Conservation (phyloP, 2,888 invertebrate genomes). For the Dryococelus australis region DNA sequence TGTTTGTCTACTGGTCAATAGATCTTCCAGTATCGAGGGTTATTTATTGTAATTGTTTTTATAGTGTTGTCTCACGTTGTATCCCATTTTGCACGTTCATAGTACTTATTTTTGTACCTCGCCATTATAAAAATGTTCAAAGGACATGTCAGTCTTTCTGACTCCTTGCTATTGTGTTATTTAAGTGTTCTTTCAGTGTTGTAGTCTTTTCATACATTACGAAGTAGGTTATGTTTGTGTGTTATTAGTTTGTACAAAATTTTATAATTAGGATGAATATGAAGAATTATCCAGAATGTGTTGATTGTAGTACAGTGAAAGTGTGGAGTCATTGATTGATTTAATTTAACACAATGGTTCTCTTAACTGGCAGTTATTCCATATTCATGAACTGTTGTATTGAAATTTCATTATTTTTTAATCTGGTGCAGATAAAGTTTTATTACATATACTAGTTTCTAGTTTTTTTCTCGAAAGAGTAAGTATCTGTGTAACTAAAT, state of each 20-base stretch:
- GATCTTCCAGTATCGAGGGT: conserved; percentile 38
- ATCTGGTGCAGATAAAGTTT: background rate
- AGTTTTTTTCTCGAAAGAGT: background rate
- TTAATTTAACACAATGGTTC: background rate
- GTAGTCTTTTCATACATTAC: background rate
- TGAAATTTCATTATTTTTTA: background rate
- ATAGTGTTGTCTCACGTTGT: conserved; percentile 33
- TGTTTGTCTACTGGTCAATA: conserved; percentile 31
- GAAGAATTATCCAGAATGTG: background rate
- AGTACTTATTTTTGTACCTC: conserved; percentile 49
- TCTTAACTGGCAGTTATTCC: background rate
- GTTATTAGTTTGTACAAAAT: background rate
- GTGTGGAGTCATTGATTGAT: background rate
- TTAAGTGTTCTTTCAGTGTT: background rate
- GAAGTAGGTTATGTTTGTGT: background rate
- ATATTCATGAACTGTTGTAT: background rate
- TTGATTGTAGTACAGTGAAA: background rate
- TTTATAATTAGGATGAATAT: background rate
- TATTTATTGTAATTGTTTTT: conserved; percentile 37
- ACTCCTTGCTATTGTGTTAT: conserved; percentile 29
- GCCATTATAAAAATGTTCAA: conserved; percentile 38
- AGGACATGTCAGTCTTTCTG: conserved; percentile 7
- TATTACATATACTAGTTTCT: background rate
- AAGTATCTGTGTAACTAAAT: background rate
- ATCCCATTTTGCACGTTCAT: conserved; percentile 38